A percentile compares a stretch with the other conserved stretches of the same genome.
Evolutionary conservation across 2,113 vertebrate genomes (phyloP).

Genomic region (Malurus melanocephalus): DNA sequence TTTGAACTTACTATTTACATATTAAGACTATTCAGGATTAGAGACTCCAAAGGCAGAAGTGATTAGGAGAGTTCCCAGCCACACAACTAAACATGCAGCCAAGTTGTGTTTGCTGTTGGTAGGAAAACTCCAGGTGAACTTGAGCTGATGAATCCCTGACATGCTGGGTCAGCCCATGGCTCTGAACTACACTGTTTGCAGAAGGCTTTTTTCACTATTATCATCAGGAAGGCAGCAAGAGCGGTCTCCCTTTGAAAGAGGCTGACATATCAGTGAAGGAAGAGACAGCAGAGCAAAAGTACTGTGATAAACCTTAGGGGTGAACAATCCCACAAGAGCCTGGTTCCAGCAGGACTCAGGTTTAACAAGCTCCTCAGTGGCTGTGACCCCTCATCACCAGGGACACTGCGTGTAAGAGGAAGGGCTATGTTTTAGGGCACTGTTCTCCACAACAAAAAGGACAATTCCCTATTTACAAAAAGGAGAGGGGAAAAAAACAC

Average conservation of each 20-base stretch:
- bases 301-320: neutral
- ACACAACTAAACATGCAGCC: neutral
- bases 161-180: neutral
- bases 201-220: constrained; percentile 33
- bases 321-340: neutral
- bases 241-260: neutral
- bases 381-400: neutral
- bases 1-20: neutral
- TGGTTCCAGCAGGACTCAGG: neutral
- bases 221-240: neutral
- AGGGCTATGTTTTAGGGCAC: neutral
- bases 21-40: neutral
- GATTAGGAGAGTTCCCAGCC: neutral
- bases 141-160: constrained; percentile 22
- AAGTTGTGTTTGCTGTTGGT: neutral
- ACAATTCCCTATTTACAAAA: neutral
- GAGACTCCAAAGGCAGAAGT: neutral
- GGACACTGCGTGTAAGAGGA: neutral
- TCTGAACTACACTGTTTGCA: constrained; percentile 43
- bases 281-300: constrained; percentile 4
- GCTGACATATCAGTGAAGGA: neutral
- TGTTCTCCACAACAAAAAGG: neutral
- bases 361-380: neutral
- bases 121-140: neutral
- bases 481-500: neutral